These are phyloP conservation scores for Trisateles emortualis DNA, from an alignment of 2,888 invertebrate genomes.

Conservation along the genomic window DNA sequence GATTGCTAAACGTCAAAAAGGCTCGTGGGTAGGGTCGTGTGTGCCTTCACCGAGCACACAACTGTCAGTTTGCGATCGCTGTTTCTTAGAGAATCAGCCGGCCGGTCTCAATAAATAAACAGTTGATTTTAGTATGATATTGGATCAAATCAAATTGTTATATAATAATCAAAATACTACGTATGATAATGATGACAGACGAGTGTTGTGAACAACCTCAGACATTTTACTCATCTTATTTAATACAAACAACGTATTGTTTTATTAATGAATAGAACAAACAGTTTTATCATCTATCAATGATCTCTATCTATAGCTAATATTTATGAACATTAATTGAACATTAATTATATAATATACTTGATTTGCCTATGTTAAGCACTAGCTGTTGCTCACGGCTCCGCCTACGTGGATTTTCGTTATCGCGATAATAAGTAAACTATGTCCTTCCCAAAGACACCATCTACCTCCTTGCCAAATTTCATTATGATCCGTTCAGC, in stretches of 20 bases:
- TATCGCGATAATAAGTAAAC: too few species aligned
- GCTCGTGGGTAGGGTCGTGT: too few species aligned
- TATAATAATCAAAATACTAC: conserved; percentile 41
- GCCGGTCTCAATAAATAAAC: conserved; percentile 43
- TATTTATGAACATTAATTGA: background rate
- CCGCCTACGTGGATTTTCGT: too few species aligned
- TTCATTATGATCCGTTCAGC: too few species aligned
- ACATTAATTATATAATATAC: background rate
- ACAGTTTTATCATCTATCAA: conserved; percentile 28
- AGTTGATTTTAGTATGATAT: conserved; percentile 34
- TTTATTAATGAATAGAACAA: conserved; percentile 22
- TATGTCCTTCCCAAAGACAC: too few species aligned
- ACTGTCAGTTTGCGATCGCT: too few species aligned
- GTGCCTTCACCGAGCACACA: too few species aligned
- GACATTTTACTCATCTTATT: conserved; percentile 22
- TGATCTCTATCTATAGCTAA: conserved; percentile 1
- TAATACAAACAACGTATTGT: conserved; percentile 35
- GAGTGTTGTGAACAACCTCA: conserved; percentile 17
- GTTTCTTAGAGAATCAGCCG: too few species aligned
- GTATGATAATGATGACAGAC: conserved; percentile 24
- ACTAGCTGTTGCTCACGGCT: too few species aligned
- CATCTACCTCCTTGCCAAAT: too few species aligned
- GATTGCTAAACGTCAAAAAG: too few species aligned
- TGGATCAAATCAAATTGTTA: conserved; percentile 45
- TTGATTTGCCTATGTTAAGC: too few species aligned